These are phyloP conservation scores for Rhagophthalmus giganteus DNA, from an alignment of 2,888 invertebrate genomes.

Conservation along the genomic window DNA sequence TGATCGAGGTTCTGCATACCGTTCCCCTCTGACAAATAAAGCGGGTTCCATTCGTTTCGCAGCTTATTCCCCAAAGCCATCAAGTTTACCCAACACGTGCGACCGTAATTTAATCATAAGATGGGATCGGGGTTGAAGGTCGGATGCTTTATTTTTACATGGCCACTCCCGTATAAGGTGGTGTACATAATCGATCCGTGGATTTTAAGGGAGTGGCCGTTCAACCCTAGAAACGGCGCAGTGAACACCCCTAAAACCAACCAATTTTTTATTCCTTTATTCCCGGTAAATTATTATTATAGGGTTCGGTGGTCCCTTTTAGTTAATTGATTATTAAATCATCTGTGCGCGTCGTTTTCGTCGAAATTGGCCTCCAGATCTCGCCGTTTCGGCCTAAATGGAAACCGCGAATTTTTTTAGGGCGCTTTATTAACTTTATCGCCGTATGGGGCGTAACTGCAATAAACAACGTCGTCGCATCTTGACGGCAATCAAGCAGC, in stretches of 20 bases:
- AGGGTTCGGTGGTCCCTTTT: conserved; percentile 11
- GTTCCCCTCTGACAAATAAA: not conserved
- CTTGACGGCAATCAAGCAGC: no score
- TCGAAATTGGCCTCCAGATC: no score
- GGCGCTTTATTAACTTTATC: no score
- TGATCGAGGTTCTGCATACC: not conserved
- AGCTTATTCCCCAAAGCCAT: no score
- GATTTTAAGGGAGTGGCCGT: conserved; percentile 31
- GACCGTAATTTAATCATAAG: not conserved
- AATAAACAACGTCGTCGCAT: no score
- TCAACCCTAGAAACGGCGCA: conserved; percentile 27
- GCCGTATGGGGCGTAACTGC: no score
- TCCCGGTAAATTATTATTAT: conserved; percentile 3
- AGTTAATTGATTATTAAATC: conserved; percentile 15
- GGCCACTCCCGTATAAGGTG: conserved; percentile 33
- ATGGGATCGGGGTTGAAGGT: not conserved
- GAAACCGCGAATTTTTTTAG: no score
- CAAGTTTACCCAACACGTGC: not conserved
- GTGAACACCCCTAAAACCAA: conserved; percentile 24
- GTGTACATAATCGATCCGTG: conserved; percentile 32
- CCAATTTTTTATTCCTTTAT: conserved; percentile 16
- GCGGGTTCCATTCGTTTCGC: no score
- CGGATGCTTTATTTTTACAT: conserved; percentile 19
- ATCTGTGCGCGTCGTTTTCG: no score
- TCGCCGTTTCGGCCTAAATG: no score